Conservation (phyloP, 1,140 invertebrate species). For the Teleopsis dalmanni region DNA sequence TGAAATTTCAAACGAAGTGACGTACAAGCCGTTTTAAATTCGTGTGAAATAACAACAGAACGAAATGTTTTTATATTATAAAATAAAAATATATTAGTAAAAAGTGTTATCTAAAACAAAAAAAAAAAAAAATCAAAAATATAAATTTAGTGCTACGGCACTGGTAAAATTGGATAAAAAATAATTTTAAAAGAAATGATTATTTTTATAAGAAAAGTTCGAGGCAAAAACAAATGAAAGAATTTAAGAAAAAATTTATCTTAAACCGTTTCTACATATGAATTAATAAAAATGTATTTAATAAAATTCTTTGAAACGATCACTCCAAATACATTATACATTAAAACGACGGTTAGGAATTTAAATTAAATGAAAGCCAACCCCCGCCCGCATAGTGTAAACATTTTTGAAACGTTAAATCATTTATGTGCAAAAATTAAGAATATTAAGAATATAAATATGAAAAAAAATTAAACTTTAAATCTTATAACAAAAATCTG, state of each 20-base stretch:
- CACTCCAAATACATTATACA: too few relatives aligned
- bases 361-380: too few relatives aligned
- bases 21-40: background rate
- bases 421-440: too few relatives aligned
- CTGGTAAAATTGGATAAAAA: background rate
- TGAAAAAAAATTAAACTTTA: too few relatives aligned
- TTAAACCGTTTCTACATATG: background rate
- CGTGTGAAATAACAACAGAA: background rate
- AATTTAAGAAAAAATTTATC: background rate
- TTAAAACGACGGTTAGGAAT: too few relatives aligned
- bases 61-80: background rate
- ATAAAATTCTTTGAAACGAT: too few relatives aligned
- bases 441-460: too few relatives aligned
- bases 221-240: background rate
- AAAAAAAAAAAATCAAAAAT: background rate
- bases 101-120: background rate
- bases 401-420: too few relatives aligned
- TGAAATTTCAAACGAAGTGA: background rate
- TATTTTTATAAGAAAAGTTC: background rate
- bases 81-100: background rate
- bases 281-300: background rate
- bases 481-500: too few relatives aligned
- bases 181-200: background rate
- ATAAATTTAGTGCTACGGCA: background rate
- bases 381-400: too few relatives aligned